Evolutionary conservation across 2,113 vertebrate species (phyloP), one percentile per base, ranked within the genome.

Genomic region (Onychorhynchus coronatus): DNA sequence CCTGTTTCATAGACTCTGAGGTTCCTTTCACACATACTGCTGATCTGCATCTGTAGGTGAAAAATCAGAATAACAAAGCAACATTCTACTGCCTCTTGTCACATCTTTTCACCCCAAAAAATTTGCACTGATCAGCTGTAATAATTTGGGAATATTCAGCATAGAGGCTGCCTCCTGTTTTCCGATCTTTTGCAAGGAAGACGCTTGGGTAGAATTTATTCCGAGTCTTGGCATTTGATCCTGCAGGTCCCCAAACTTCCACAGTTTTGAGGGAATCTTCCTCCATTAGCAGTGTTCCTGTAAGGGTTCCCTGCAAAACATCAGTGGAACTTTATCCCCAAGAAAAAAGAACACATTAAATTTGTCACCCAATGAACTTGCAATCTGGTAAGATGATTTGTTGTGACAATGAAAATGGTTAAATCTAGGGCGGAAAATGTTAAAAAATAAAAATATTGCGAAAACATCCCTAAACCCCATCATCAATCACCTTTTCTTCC

Each of bases 31-130:
- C 37, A 71, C 33, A n/a, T 1, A 27, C 52, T 50, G 85, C 90
- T 90, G 85, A 90, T 92, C 28, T 73, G 59, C 21, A 0, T 82
- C 83, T 93, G 85, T 90, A 90, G 77, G 91, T 62, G 85, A 80
- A 85, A 93, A 88, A 86, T 83, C 88, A 88, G 89, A 93, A 95
- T 94, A 96, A 92, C 58, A 95, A 91, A 95, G 86, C 68, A 81
- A 78, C 5, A 56, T 89, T 91, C 56, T 68, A 55, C 27, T 95
- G 55, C 52, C 7, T 30, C 89, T 92, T 84, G 68, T 93, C 86
- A 88, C 76, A 59, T 68, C 47, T 77, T 83, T 59, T 68, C 72
- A 49, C 39, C 42, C 74, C 88, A 91, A 37, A 20, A 83, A 74
- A 95, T 88, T 53, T 79, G 21, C 71, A 52, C 14, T 50, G 63